These are phyloP conservation scores for Drosophila subquinaria DNA, from an alignment of 2,888 invertebrate species.

Conservation along the genomic window DNA sequence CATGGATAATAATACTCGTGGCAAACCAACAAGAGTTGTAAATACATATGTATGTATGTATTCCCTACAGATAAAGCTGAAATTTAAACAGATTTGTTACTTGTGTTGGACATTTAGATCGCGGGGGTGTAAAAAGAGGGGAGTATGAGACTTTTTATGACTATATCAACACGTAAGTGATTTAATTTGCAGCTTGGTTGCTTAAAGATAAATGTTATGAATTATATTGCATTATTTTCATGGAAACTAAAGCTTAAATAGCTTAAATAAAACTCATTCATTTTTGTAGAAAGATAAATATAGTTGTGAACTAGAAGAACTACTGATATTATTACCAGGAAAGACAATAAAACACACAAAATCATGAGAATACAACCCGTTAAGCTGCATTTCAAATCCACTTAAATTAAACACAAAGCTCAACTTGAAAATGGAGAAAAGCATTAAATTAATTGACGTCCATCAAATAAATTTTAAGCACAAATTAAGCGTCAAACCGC, in stretches of 20 bases:
- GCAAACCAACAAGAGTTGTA: constrained; percentile 1
- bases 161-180: constrained; percentile 9
- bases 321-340: too few species aligned
- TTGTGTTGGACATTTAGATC: not conserved
- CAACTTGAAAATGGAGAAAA: constrained; percentile 49
- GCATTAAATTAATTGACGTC: constrained; percentile 76
- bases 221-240: not conserved
- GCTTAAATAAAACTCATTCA: not conserved
- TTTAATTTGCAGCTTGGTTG: not conserved
- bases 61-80: constrained; percentile 22
- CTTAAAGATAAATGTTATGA: not conserved
- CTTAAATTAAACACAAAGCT: constrained; percentile 17
- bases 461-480: constrained; percentile 76
- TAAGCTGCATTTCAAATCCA: constrained; percentile 23
- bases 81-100: constrained; percentile 27
- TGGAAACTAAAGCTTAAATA: too few species aligned
- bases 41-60: constrained; percentile 29
- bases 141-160: constrained; percentile 8
- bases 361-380: not conserved
- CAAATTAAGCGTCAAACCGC: constrained; percentile 75
- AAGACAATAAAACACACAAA: too few species aligned
- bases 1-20: constrained; percentile 35
- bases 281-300: too few species aligned
- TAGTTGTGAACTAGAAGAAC: too few species aligned
- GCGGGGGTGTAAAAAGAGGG: not conserved